These are phyloP conservation scores for Stenoptilia bipunctidactyla DNA, from an alignment of 2,888 invertebrate genomes.

Conservation along the genomic window DNA sequence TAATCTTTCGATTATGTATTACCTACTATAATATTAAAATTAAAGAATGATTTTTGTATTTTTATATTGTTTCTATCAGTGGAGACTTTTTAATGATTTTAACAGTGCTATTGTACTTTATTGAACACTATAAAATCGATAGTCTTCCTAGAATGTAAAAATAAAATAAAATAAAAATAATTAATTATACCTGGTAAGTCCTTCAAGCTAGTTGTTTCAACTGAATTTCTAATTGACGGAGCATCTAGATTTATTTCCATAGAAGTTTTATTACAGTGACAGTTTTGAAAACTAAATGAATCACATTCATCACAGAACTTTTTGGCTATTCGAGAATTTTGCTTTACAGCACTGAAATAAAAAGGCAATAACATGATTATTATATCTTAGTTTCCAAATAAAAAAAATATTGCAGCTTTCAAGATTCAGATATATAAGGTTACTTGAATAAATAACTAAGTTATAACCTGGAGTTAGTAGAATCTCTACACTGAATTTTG, in stretches of 20 bases:
- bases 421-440: not conserved
- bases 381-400: not conserved
- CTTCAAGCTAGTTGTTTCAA: conserved; percentile 47
- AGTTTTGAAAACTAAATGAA: conserved; percentile 17
- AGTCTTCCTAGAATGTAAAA: too few relatives aligned
- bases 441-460: not conserved
- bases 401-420: not conserved
- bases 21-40: too few relatives aligned
- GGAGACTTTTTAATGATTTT: too few relatives aligned
- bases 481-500: conserved; percentile 22
- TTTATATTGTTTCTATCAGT: too few relatives aligned
- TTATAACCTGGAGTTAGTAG: not conserved
- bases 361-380: not conserved
- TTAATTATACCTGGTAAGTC: conserved; percentile 61
- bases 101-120: too few relatives aligned
- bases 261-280: conserved; percentile 28
- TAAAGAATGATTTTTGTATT: too few relatives aligned
- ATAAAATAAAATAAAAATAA: too few relatives aligned
- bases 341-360: not conserved
- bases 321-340: not conserved
- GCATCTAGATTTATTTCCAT: conserved; percentile 19
- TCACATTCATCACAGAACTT: conserved; percentile 32
- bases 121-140: too few relatives aligned
- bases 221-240: conserved; percentile 26
- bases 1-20: too few relatives aligned